A percentile compares a stretch with the other conserved stretches of the same genome.
These are phyloP conservation scores for Girardia tigrina DNA, from an alignment of 2,888 invertebrate species.

Conservation along the genomic window DNA sequence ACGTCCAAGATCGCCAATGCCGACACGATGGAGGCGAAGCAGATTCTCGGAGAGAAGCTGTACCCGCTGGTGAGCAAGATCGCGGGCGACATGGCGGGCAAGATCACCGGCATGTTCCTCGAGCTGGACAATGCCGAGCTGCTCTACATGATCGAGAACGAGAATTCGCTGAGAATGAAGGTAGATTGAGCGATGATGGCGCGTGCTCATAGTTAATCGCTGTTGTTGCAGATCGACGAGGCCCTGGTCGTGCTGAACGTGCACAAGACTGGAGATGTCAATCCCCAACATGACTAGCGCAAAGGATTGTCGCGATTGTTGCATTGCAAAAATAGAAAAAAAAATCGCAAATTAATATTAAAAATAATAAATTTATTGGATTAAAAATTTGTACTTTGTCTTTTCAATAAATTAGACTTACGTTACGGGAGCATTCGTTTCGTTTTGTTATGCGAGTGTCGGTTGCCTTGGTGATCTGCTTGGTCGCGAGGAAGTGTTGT, in stretches of 20 bases:
- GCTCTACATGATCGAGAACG: conserved; percentile 15
- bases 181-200: neutral
- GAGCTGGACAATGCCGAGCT: neutral
- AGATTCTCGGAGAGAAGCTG: neutral
- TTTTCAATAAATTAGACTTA: too few relatives aligned
- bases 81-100: neutral
- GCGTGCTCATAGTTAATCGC: neutral
- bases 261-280: neutral
- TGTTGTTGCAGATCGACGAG: neutral
- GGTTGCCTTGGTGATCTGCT: too few relatives aligned
- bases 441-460: too few relatives aligned
- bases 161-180: neutral
- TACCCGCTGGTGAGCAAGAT: neutral
- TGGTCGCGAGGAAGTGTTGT: too few relatives aligned
- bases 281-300: neutral
- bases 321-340: too few relatives aligned
- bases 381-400: too few relatives aligned
- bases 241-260: neutral
- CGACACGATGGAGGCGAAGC: neutral
- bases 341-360: too few relatives aligned
- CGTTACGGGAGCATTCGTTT: too few relatives aligned
- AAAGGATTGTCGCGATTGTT: neutral
- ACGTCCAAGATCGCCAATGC: neutral
- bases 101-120: neutral
- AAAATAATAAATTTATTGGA: too few relatives aligned